phyloP scores from a whole-genome alignment of 92 coral and sea anemone species.

The Anthopleura xanthogrammica region DNA sequence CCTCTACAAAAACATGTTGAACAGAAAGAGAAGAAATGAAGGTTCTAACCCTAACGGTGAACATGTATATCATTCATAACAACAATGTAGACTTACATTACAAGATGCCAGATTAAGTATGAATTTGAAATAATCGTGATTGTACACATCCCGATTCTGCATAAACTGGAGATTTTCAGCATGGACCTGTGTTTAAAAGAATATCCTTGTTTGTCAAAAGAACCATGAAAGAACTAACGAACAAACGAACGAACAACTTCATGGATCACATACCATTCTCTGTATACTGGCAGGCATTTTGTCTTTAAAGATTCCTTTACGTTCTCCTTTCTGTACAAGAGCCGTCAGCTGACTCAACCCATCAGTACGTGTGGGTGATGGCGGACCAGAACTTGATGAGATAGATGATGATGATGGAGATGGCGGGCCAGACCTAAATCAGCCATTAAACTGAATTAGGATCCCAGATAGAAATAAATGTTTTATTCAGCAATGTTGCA shows the following conservation, averaged over 20 bases:
- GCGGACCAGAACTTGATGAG: conserved; percentile 85
- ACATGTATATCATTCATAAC: neutral
- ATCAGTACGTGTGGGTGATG: conserved; percentile 82
- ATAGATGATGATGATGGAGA: conserved; percentile 87
- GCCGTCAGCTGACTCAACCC: conserved; percentile 90
- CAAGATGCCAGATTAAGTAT: conserved; percentile 77
- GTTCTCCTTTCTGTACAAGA: conserved; percentile 82
- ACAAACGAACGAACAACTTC: neutral
- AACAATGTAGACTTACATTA: conserved; percentile 52
- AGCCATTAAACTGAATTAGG: neutral
- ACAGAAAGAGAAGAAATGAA: neutral
- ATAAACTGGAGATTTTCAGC: conserved; percentile 87
- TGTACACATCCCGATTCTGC: conserved; percentile 90
- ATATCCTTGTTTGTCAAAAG: neutral
- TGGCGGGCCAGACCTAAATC: conserved; percentile 68
- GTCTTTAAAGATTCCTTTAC: conserved; percentile 85
- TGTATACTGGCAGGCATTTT: conserved; percentile 92
- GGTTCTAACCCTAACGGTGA: neutral
- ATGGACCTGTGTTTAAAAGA: conserved; percentile 52
- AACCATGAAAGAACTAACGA: neutral
- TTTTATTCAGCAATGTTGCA: too few relatives aligned
- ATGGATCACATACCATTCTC: conserved; percentile 57
- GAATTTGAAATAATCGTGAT: conserved; percentile 74
- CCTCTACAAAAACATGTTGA: conserved; percentile 50
- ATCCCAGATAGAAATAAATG: too few relatives aligned